These are phyloP conservation scores for Pyrrhosoma nymphula DNA, from an alignment of 2,888 invertebrate species.

Conservation along the genomic window DNA sequence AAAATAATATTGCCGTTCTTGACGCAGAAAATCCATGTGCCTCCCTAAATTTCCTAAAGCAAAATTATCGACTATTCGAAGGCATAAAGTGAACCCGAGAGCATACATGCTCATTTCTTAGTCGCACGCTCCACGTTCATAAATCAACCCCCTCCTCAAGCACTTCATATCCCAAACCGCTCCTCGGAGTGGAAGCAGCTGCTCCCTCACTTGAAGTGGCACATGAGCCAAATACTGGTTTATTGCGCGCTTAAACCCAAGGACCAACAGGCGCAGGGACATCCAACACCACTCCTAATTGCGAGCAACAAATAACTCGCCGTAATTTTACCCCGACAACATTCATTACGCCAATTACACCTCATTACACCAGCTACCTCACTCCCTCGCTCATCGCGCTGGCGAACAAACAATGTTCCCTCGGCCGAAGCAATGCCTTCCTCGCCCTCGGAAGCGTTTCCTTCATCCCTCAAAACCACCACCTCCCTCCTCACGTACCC, in stretches of 20 bases:
- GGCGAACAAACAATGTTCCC: neutral
- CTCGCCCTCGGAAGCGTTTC: neutral
- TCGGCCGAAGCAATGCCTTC: neutral
- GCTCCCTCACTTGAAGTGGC: neutral
- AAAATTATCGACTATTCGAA: too few relatives aligned
- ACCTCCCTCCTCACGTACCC: neutral
- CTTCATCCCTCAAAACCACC: neutral
- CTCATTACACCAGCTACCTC: neutral
- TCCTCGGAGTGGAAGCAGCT: neutral
- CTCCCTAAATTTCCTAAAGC: too few relatives aligned
- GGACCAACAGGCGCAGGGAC: neutral
- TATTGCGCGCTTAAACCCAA: neutral
- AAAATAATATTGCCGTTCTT: neutral
- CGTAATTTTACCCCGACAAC: conserved; percentile 20
- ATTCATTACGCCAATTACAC: conserved; percentile 16
- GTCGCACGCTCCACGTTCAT: neutral
- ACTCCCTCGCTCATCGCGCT: too few relatives aligned
- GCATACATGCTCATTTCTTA: too few relatives aligned
- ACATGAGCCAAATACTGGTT: neutral
- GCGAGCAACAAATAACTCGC: neutral
- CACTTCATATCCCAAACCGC: neutral
- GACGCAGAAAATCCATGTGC: too few relatives aligned
- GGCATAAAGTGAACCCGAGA: too few relatives aligned
- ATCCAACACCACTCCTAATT: conserved; percentile 18
- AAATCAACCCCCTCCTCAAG: neutral